Base-by-base conservation (phyloP, 53 echinoderm and acorn worm genomes). In the Stichopus horrens region DNA sequence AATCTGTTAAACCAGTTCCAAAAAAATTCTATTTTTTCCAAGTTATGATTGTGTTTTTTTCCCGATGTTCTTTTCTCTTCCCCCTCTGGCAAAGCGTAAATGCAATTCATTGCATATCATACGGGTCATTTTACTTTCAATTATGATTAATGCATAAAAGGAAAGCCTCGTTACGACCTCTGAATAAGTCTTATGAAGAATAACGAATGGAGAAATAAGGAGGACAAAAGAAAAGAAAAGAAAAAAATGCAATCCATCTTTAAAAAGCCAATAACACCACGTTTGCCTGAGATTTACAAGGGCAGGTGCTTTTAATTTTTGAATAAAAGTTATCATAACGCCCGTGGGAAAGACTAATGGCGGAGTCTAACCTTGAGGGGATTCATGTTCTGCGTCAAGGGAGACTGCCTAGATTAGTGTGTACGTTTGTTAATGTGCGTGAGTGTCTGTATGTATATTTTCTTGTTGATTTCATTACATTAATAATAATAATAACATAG, bases 111-210 rank as follows among this genome's bases (percentile, higher is more conserved):
- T 52, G 85, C 65, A 16, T 66, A 85, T 85, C 18, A 85, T 59
- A 66, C 85, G 85, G 85, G 85, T 85, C 85, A 85, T 53, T 85
- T 67, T 65, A 85, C 85, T 81, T 81, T 81, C 81, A 57, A 81
- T 81, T 81, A 21, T 18, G 57, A n/a, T 11, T 53, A 56, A 14
- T 55, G 21, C 11, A 76, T 6, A 59, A 54, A 59, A 54, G 77
- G 83, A 59, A 22, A 23, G 60, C 55, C 55, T 9, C n/a, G 83
- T 22, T 59, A 10, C n/a, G 83, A 83, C 55, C 55, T 53, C 7
- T 55, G 21, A 16, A 13, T 77, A 16, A 55, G 10, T n/a, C 78
- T 77, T 77, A 53, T 53, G 14, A 77, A 77, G 78, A 55, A 77
- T 53, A 55, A 22, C 53, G 77, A 23, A n/a, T 52, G 23, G 23